Conservation (phyloP, 2,888 invertebrate species). For the Lymantria dispar region DNA sequence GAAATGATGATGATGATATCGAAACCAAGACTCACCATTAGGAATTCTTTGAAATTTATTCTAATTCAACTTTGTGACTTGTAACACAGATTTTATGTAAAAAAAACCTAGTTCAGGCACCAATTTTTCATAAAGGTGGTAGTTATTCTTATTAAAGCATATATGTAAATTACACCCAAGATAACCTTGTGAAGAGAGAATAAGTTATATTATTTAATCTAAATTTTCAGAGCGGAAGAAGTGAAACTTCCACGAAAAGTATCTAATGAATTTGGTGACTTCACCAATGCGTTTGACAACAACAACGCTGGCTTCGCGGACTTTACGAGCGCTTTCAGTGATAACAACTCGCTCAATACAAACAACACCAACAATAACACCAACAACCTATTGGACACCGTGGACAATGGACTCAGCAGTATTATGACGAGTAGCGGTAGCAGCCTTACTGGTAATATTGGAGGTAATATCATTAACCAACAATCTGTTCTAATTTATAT, state of each 20-base stretch:
- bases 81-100: too few relatives aligned
- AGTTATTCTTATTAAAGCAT: too few relatives aligned
- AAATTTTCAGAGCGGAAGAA: constrained; percentile 61
- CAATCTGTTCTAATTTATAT: too few relatives aligned
- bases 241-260: constrained; percentile 26
- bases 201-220: not conserved
- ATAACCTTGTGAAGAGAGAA: too few relatives aligned
- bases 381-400: not conserved
- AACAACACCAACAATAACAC: constrained; percentile 7
- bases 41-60: too few relatives aligned
- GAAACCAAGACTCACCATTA: too few relatives aligned
- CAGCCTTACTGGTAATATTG: constrained; percentile 1
- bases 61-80: too few relatives aligned
- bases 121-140: too few relatives aligned
- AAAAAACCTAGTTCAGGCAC: too few relatives aligned
- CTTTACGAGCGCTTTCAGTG: constrained; percentile 87
- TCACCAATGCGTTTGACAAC: constrained; percentile 85
- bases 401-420: constrained; percentile 1
- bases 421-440: constrained; percentile 6
- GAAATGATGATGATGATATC: too few relatives aligned
- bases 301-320: constrained; percentile 89
- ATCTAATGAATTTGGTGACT: constrained; percentile 88
- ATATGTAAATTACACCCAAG: too few relatives aligned
- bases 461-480: not conserved
- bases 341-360: constrained; percentile 8